These are phyloP conservation scores for Atlantisia rogersi DNA, from an alignment of 2,113 vertebrate genomes.

Conservation along the genomic window DNA sequence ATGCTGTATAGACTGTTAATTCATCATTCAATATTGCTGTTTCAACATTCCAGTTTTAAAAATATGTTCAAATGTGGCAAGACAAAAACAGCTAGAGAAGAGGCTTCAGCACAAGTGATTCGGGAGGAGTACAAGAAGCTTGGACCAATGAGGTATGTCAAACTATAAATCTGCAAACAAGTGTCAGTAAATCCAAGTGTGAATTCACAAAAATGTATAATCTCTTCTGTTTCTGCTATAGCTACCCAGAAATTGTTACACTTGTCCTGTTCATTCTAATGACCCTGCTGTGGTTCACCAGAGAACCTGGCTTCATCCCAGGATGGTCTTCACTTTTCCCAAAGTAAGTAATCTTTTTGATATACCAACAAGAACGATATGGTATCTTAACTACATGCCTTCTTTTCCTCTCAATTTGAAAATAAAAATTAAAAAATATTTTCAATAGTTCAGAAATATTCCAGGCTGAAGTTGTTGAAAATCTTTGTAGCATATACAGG, in stretches of 20 bases:
- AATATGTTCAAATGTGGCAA: constrained; percentile 78
- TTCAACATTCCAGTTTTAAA: constrained; percentile 78
- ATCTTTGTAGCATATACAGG: background rate
- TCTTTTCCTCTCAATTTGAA: background rate
- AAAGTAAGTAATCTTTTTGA: constrained; percentile 77
- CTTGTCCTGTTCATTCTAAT: constrained; percentile 83
- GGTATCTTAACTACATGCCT: background rate
- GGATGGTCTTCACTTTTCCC: constrained; percentile 88
- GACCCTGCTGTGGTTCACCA: constrained; percentile 89
- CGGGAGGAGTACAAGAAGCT: constrained; percentile 82
- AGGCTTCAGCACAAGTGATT: constrained; percentile 79
- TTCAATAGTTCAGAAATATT: background rate
- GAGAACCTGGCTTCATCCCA: constrained; percentile 89
- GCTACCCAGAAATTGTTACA: constrained; percentile 88
- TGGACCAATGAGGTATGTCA: constrained; percentile 80
- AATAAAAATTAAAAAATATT: background rate
- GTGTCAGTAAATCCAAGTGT: background rate
- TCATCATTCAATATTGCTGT: background rate
- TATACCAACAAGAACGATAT: background rate
- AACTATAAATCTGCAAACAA: background rate
- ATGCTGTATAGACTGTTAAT: background rate
- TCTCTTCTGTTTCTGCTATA: constrained; percentile 56
- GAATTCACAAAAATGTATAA: constrained; percentile 15
- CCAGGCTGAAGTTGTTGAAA: background rate
- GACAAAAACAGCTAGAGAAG: constrained; percentile 74